Evolutionary conservation across 2,113 vertebrate genomes (phyloP).

Genomic region (Corapipo altera): DNA sequence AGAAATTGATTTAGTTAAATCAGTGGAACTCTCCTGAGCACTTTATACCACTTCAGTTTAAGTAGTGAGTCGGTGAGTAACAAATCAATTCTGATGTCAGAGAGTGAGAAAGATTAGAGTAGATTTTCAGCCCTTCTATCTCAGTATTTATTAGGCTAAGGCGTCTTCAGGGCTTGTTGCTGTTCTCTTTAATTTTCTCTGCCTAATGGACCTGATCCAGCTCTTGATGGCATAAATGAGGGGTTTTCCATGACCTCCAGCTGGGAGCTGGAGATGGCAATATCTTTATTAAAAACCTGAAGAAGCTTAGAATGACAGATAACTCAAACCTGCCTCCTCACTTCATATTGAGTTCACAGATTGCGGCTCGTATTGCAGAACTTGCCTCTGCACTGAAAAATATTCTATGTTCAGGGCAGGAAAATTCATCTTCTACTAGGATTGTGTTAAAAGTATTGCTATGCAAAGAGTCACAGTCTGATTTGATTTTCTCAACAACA

Average conservation of each 20-base stretch:
- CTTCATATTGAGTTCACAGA: neutral
- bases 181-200: constrained; percentile 60
- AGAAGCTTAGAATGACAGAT: neutral
- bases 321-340: neutral
- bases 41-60: constrained; percentile 16
- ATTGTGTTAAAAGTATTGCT: neutral
- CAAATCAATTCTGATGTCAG: constrained; percentile 42
- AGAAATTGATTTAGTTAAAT: constrained; percentile 13
- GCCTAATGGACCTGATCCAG: constrained; percentile 51
- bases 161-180: constrained; percentile 44
- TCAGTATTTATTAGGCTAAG: constrained; percentile 34
- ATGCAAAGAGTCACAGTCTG: neutral
- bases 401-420: neutral
- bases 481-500: neutral
- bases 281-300: constrained; percentile 24
- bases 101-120: constrained; percentile 32
- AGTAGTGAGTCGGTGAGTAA: constrained; percentile 17
- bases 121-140: constrained; percentile 16
- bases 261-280: neutral
- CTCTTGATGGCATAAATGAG: neutral
- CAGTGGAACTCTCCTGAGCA: neutral
- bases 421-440: neutral
- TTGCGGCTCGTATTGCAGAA: neutral
- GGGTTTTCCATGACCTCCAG: constrained; percentile 31
- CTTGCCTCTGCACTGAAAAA: neutral